Evolutionary conservation across 2,797 vertebrate genomes (phyloP), one percentile per base, ranked within the genome.

Genomic region (Kryptopterus vitreolus): DNA sequence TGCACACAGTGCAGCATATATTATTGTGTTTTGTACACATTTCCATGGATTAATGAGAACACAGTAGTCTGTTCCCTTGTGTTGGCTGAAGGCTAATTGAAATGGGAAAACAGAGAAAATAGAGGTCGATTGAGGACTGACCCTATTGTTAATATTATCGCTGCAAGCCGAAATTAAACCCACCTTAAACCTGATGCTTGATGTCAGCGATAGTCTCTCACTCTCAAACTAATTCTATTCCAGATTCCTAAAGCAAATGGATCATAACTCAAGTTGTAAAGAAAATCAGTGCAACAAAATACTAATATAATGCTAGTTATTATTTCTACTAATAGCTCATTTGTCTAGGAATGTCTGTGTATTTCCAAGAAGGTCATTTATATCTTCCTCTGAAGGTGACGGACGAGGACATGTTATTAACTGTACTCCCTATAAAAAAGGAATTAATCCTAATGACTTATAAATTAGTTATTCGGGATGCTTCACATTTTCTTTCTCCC

Each of bases 41-140:
- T 78, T 68, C 33, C 29, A 7, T 31, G 9, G 22, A 71, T 77
- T 46, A 71, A 72, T 72, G 18, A 55, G 57, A 77, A 71, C 26
- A 43, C 11, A 16, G 12, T 20, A 33, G 29, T 62, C 59, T 31
- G 2, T 46, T 24, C 11, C 35, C 38, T 18, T 22, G n/a, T 26
- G 6, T 7, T 26, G 46, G 20, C 53, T 69, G 15, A 7, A 65
- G 70, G 55, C 63, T 53, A 75, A 74, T 50, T 59, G 29, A 58
- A 74, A 68, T 59, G 18, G 29, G n/a, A 75, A 31, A 22, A 66
- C 66, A 78, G n/a, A 46, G 73, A 57, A 63, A 77, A 77, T 63
- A 29, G 63, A 76, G 73, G 73, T 81, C 16, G 33, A 81, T 61
- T 52, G 55, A 81, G 13, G 66, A 55, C 13, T 77, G 80, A 77